phyloP scores from a whole-genome alignment of 2,113 vertebrate species.

The Engystomops pustulosus region DNA sequence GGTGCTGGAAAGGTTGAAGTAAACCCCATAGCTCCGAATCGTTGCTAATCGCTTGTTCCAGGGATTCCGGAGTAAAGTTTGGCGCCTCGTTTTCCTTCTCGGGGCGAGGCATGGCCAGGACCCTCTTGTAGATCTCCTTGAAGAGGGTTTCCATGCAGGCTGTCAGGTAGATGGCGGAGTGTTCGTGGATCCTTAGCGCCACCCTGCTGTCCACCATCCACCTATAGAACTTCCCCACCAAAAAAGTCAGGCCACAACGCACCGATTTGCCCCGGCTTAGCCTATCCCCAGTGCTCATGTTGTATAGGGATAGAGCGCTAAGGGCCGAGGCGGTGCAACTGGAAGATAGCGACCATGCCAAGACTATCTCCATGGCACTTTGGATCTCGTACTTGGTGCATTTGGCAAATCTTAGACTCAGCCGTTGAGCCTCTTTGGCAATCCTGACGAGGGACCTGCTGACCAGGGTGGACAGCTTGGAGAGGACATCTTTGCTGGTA shows the following conservation, averaged over 20 bases:
- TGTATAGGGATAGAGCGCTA: constrained; percentile 91
- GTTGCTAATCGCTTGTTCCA: constrained; percentile 89
- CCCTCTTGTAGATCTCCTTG: constrained; percentile 85
- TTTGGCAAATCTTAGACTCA: constrained; percentile 94
- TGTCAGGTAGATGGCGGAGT: constrained; percentile 94
- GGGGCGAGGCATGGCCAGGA: constrained; percentile 70
- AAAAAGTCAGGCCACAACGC: constrained; percentile 91
- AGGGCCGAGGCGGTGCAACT: constrained; percentile 88
- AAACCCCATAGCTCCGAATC: constrained; percentile 93
- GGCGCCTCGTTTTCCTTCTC: constrained; percentile 77
- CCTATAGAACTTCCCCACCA: constrained; percentile 94
- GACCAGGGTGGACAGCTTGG: constrained; percentile 85
- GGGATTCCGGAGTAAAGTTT: constrained; percentile 84
- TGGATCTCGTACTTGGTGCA: constrained; percentile 96
- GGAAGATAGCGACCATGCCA: constrained; percentile 88
- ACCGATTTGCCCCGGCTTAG: constrained; percentile 90
- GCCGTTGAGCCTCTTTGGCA: constrained; percentile 89
- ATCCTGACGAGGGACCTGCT: constrained; percentile 89
- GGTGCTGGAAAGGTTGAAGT: constrained; percentile 87
- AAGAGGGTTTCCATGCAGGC: constrained; percentile 93
- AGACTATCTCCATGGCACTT: constrained; percentile 89
- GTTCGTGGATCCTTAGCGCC: constrained; percentile 91
- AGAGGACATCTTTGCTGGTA: constrained; percentile 82
- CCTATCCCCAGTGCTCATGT: constrained; percentile 95
- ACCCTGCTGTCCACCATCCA: constrained; percentile 97